Evolutionary conservation across 1,140 invertebrate genomes (phyloP).

Genomic region (Diachasma alloeum): DNA sequence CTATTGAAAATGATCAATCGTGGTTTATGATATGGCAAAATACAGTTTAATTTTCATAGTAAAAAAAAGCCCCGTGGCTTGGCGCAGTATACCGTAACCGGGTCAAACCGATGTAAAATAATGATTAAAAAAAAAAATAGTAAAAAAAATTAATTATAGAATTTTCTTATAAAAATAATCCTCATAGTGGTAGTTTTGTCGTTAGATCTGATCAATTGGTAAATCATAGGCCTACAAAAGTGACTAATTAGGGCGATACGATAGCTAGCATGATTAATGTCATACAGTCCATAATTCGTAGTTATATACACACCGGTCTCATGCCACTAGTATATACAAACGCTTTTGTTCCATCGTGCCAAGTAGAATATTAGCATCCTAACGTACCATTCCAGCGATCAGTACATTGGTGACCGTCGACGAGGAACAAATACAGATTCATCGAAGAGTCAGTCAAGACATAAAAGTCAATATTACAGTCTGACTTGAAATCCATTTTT

Average conservation of each 20-base stretch:
- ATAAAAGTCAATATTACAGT: background rate
- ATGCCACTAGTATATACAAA: conserved; percentile 9
- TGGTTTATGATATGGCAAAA: too few relatives aligned
- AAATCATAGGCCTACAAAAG: background rate
- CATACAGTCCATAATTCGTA: background rate
- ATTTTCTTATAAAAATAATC: too few relatives aligned
- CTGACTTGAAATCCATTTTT: background rate
- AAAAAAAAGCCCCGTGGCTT: too few relatives aligned
- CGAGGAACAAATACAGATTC: conserved; percentile 35
- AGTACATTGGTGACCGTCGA: conserved; percentile 52
- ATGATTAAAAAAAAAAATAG: too few relatives aligned
- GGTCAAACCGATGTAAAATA: too few relatives aligned
- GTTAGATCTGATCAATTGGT: background rate
- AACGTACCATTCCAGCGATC: conserved; percentile 50
- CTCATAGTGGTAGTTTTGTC: too few relatives aligned
- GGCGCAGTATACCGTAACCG: too few relatives aligned
- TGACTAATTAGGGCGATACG: conserved; percentile 9
- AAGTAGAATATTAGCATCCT: conserved; percentile 50
- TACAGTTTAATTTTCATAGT: too few relatives aligned
- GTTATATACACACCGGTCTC: background rate
- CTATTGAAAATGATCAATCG: too few relatives aligned
- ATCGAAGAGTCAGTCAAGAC: background rate
- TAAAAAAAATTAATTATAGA: too few relatives aligned
- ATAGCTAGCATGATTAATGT: background rate
- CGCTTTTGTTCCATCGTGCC: conserved; percentile 34